A percentile compares a stretch with the other conserved stretches of the same genome.
phyloP scores from a whole-genome alignment of 2,888 invertebrate species.

The Folsomia candida region DNA sequence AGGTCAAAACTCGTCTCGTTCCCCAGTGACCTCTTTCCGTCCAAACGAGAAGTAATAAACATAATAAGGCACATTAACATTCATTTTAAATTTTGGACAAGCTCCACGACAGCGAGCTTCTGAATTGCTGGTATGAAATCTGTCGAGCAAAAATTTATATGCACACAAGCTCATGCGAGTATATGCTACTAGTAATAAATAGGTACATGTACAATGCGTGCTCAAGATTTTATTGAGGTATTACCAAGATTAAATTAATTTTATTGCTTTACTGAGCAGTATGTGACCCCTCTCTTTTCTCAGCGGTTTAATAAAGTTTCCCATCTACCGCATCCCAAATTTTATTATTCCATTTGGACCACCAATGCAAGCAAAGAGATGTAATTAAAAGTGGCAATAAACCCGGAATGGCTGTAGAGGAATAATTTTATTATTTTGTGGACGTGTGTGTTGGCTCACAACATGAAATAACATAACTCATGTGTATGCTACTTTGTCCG shows the following conservation, averaged over 20 bases:
- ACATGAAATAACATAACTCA: background rate
- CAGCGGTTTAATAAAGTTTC: background rate
- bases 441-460: background rate
- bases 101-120: background rate
- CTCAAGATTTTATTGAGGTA: background rate
- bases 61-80: background rate
- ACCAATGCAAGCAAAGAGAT: background rate
- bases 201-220: no score
- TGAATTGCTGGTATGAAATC: background rate
- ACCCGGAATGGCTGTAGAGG: background rate
- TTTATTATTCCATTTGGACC: background rate
- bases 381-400: background rate
- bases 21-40: background rate
- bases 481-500: background rate
- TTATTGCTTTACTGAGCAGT: background rate
- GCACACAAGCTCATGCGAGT: no score
- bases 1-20: background rate
- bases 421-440: constrained; percentile 2
- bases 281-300: background rate
- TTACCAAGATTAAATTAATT: constrained; percentile 1
- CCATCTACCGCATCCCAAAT: background rate
- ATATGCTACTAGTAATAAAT: no score
- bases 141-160: background rate
- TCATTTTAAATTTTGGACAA: background rate
- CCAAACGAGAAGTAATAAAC: background rate